phyloP scores from a whole-genome alignment of 1,140 invertebrate genomes.

The Eupristina koningsbergeri region DNA sequence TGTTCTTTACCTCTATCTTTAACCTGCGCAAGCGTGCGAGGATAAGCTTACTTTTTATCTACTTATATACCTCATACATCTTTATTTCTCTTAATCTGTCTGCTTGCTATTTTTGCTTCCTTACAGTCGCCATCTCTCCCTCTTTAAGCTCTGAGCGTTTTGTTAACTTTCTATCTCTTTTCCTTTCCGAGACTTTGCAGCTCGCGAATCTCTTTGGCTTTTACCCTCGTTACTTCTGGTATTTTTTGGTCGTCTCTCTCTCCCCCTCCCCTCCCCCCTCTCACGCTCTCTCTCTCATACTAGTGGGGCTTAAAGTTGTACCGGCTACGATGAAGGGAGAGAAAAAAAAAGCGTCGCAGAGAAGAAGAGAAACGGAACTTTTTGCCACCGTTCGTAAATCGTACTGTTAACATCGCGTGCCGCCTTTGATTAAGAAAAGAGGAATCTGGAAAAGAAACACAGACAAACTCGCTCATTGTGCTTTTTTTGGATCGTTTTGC shows the following conservation, averaged over 20 bases:
- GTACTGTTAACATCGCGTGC: slow-evolving; percentile 50
- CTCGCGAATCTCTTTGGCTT: slow-evolving; percentile 11
- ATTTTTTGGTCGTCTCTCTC: slow-evolving; percentile 37
- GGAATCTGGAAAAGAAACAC: slow-evolving; percentile 49
- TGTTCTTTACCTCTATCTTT: slow-evolving; percentile 1
- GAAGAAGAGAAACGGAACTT: slow-evolving; percentile 30
- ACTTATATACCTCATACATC: slow-evolving; percentile 37
- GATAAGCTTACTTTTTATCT: slow-evolving; percentile 32
- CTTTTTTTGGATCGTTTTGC: slow-evolving; percentile 43
- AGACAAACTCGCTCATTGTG: slow-evolving; percentile 47
- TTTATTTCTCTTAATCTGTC: slow-evolving; percentile 50
- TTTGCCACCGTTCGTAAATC: slow-evolving; percentile 42
- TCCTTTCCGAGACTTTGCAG: slow-evolving; percentile 13
- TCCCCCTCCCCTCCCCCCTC: not conserved
- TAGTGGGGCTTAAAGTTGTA: not conserved
- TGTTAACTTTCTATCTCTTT: slow-evolving; percentile 15
- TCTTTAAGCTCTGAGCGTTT: not conserved
- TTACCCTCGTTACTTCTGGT: slow-evolving; percentile 47
- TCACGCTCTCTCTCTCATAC: slow-evolving; percentile 20
- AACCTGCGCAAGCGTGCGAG: not conserved
- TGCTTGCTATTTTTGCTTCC: slow-evolving; percentile 25
- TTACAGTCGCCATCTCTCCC: not conserved
- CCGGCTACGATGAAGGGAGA: not conserved
- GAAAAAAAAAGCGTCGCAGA: slow-evolving; percentile 31
- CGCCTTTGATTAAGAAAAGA: slow-evolving; percentile 52